phyloP scores from a whole-genome alignment of 2,113 vertebrate genomes.

The human (Homo sapiens) region GRCh38 chr4:163270501-163271000 shows the following conservation, averaged over 20 bases:
- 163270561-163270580: not conserved
- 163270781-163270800: fast-evolving
- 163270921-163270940: not conserved
- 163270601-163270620: not conserved
- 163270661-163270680: not conserved
- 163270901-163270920: not conserved
- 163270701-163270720: not conserved
- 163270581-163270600: not conserved
- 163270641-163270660: not conserved
- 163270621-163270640: not conserved
- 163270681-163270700: not conserved
- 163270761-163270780: not conserved
- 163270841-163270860: not conserved
- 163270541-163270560: not conserved
- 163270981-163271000: not conserved
- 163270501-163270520: not conserved
- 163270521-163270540: not conserved
- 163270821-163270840: not conserved
- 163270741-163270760: not conserved
- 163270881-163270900: not conserved
- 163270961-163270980: constrained; percentile 46
- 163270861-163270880: not conserved
- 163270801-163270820: not conserved
- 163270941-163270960: not conserved
- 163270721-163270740: not conserved